phyloP scores from a whole-genome alignment of 2,113 vertebrate species.

The Ovibos moschatus region DNA sequence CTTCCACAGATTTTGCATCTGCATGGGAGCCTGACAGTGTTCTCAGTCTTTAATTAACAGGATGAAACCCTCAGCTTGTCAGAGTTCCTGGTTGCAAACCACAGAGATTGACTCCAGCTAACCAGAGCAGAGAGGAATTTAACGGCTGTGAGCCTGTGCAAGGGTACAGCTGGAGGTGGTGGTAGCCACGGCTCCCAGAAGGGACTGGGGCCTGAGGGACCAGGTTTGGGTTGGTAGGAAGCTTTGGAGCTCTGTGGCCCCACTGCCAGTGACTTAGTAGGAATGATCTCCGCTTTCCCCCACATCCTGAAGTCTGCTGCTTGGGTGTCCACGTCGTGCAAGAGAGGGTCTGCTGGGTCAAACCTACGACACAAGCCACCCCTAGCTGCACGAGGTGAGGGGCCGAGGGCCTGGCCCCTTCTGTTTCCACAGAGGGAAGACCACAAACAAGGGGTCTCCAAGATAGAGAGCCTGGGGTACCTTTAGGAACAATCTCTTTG shows the following conservation, averaged over 20 bases:
- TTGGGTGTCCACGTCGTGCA: neutral
- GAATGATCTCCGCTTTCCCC: neutral
- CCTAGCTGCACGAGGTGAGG: neutral
- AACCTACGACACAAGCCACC: neutral
- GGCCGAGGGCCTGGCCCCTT: neutral
- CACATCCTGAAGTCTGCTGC: neutral
- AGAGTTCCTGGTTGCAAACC: neutral
- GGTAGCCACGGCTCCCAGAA: neutral
- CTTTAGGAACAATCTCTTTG: neutral
- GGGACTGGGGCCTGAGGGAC: neutral
- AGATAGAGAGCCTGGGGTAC: neutral
- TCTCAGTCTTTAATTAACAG: neutral
- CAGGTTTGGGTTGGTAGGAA: neutral
- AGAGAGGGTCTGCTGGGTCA: neutral
- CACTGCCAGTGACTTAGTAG: neutral
- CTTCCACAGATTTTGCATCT: neutral
- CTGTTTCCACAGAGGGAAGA: neutral
- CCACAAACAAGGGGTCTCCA: neutral
- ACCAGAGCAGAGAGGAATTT: neutral
- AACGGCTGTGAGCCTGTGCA: fast-evolving
- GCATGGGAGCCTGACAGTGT: neutral
- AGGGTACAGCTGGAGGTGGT: neutral
- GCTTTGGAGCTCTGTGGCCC: neutral
- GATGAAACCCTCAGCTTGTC: neutral
- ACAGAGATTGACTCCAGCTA: neutral